These are phyloP conservation scores for Oostethus manadensis DNA, from an alignment of 2,113 vertebrate species.

Conservation along the genomic window DNA sequence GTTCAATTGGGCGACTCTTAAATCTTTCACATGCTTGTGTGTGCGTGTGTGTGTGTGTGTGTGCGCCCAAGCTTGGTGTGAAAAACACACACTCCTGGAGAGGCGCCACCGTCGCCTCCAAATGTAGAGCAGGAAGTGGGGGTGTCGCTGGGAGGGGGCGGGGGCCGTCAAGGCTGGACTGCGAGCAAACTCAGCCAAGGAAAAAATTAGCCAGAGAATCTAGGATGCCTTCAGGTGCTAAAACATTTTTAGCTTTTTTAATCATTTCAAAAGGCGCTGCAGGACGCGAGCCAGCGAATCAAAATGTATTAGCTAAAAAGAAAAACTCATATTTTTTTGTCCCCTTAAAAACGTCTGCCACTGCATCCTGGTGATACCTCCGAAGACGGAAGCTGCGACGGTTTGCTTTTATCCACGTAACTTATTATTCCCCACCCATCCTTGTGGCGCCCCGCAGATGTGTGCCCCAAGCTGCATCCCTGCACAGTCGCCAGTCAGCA, in stretches of 20 bases:
- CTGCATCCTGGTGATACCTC: slow-evolving; percentile 21
- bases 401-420: no score
- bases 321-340: slow-evolving; percentile 47
- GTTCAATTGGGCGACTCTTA: no score
- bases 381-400: no score
- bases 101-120: slow-evolving; percentile 51
- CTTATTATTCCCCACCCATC: no score
- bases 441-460: no score
- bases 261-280: slow-evolving; percentile 74
- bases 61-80: slow-evolving; percentile 31
- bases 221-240: slow-evolving; percentile 76
- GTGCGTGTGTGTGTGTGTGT: background rate
- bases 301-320: slow-evolving; percentile 47
- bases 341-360: slow-evolving; percentile 18
- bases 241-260: slow-evolving; percentile 79
- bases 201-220: slow-evolving; percentile 71
- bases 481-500: no score
- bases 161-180: slow-evolving; percentile 70
- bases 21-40: no score
- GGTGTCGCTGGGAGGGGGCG: slow-evolving; percentile 42
- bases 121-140: slow-evolving; percentile 59
- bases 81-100: slow-evolving; percentile 47
- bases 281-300: slow-evolving; percentile 67
- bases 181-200: slow-evolving; percentile 63
- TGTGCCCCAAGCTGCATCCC: no score